These are phyloP conservation scores for Patella caerulea DNA, from an alignment of 2,888 invertebrate genomes.

Conservation along the genomic window DNA sequence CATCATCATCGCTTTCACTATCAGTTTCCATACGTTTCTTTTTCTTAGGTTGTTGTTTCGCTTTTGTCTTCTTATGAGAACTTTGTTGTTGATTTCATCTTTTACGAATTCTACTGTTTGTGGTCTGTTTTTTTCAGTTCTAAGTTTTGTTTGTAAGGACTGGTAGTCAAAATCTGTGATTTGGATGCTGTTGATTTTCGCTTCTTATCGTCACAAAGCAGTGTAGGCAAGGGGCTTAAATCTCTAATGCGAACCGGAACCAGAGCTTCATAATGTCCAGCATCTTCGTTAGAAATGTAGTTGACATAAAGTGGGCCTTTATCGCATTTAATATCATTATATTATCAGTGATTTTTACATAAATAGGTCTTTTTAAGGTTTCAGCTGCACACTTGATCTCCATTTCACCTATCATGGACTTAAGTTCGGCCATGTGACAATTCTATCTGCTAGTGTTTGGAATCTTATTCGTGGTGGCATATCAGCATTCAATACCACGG, in stretches of 20 bases:
- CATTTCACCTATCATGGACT: background rate
- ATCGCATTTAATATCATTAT: background rate
- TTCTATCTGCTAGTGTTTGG: background rate
- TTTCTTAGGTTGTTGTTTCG: background rate
- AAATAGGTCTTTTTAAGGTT: background rate
- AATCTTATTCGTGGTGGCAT: background rate
- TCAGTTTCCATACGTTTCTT: background rate
- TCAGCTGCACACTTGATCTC: background rate
- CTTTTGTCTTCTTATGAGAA: too few relatives aligned
- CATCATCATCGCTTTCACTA: background rate
- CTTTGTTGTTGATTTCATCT: too few relatives aligned
- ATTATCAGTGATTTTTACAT: background rate
- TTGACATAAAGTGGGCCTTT: background rate
- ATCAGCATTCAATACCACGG: background rate
- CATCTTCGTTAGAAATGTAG: background rate
- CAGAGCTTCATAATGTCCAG: background rate
- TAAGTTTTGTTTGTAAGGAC: background rate
- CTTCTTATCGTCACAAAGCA: background rate
- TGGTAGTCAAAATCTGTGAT: background rate
- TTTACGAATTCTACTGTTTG: background rate
- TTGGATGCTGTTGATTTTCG: background rate
- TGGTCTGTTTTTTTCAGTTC: background rate
- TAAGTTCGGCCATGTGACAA: background rate
- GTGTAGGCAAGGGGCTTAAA: background rate
- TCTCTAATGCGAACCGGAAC: background rate